These are phyloP conservation scores for Xylocampa areola DNA, from an alignment of 2,888 invertebrate species.

Conservation along the genomic window DNA sequence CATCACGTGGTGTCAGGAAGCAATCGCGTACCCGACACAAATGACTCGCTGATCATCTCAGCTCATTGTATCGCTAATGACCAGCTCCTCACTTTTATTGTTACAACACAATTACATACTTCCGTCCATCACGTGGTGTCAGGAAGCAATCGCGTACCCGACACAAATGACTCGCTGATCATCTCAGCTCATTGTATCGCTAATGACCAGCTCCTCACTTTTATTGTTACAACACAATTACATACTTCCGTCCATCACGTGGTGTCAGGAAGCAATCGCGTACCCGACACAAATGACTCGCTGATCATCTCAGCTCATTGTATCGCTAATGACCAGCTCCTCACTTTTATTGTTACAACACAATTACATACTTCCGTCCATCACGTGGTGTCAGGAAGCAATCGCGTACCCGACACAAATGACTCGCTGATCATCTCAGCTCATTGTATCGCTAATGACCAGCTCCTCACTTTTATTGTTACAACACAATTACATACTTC, in stretches of 20 bases:
- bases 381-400: conserved; percentile 37
- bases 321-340: conserved; percentile 21
- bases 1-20: conserved; percentile 33
- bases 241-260: conserved; percentile 20
- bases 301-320: conserved; percentile 26
- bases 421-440: conserved; percentile 27
- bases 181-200: conserved; percentile 17
- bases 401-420: conserved; percentile 20
- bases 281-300: conserved; percentile 16
- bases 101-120: conserved; percentile 16
- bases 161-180: conserved; percentile 27
- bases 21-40: conserved; percentile 23
- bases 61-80: conserved; percentile 23
- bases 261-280: conserved; percentile 40
- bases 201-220: conserved; percentile 27
- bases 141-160: conserved; percentile 36
- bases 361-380: conserved; percentile 24
- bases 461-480: no score
- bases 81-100: no score
- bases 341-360: no score
- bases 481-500: conserved; percentile 25
- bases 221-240: no score
- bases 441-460: conserved; percentile 22
- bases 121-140: conserved; percentile 27
- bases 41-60: conserved; percentile 28